Conservation (phyloP, 1,140 invertebrate species). For the Sinella curviseta region DNA sequence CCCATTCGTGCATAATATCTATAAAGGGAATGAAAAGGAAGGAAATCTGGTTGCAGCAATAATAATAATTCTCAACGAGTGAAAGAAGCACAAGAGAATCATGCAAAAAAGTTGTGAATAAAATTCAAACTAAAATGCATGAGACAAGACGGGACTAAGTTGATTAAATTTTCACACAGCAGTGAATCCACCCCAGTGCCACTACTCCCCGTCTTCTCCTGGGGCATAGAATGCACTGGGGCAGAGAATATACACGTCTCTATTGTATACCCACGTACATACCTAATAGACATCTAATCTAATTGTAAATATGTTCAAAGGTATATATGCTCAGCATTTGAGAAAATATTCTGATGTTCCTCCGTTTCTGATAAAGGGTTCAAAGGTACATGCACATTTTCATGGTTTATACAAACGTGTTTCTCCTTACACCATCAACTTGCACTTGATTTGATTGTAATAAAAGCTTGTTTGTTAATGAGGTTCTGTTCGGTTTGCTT, state of each 20-base stretch:
- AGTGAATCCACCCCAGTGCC: background rate
- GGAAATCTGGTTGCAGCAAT: background rate
- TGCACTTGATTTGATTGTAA: conserved; percentile 15
- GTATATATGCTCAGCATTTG: too few species aligned
- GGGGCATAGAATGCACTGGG: background rate
- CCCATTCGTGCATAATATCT: too few species aligned
- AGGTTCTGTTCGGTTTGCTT: background rate
- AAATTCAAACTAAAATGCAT: conserved; percentile 20
- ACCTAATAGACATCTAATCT: too few species aligned
- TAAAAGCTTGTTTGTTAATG: conserved; percentile 4
- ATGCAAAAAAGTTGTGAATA: background rate
- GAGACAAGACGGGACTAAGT: background rate
- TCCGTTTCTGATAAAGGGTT: too few species aligned
- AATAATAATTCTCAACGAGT: background rate
- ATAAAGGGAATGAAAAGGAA: too few species aligned
- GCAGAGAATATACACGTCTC: too few species aligned
- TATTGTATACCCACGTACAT: too few species aligned
- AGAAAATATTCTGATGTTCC: too few species aligned
- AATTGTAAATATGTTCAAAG: too few species aligned
- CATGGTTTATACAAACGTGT: too few species aligned
- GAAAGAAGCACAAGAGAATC: background rate
- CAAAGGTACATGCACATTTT: background rate
- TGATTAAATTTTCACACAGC: conserved; percentile 13
- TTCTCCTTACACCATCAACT: background rate
- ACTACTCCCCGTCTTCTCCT: background rate